Percentiles rank a stretch among this genome's conserved stretches.
Evolutionary conservation across 2,888 invertebrate species (phyloP).

Genomic region (Phengaris arion): DNA sequence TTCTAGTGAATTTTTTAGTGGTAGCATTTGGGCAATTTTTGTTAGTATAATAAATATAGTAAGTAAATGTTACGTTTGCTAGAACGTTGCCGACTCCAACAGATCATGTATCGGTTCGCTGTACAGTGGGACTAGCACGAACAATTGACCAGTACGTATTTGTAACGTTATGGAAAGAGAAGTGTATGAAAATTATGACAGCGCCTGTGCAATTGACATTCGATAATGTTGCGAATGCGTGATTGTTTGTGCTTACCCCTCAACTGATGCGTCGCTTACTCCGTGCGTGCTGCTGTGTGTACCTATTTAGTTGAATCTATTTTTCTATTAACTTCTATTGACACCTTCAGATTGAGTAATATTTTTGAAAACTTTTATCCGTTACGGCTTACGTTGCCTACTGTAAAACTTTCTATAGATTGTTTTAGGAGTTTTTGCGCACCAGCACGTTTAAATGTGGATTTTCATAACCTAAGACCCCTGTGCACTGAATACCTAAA

Average conservation of each 20-base stretch:
- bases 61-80: conserved; percentile 70
- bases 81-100: conserved; percentile 39
- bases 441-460: conserved; percentile 37
- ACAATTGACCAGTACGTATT: too few species aligned
- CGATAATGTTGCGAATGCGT: too few species aligned
- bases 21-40: conserved; percentile 66
- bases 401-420: not conserved
- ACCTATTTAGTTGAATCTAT: not conserved
- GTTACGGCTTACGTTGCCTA: not conserved
- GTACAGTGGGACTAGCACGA: not conserved
- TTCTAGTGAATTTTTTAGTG: conserved; percentile 76
- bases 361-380: conserved; percentile 7
- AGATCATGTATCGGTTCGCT: conserved; percentile 9
- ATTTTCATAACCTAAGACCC: conserved; percentile 63
- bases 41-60: conserved; percentile 65
- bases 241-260: too few species aligned
- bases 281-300: conserved; percentile 23
- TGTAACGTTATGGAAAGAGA: too few species aligned
- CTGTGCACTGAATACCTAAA: conserved; percentile 59
- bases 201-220: too few species aligned
- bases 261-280: not conserved
- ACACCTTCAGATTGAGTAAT: not conserved
- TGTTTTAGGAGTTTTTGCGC: conserved; percentile 4
- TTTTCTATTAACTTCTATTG: not conserved
- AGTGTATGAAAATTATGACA: too few species aligned